Evolutionary conservation across 2,113 vertebrate genomes (phyloP).

Genomic region (Lasiurus borealis): DNA sequence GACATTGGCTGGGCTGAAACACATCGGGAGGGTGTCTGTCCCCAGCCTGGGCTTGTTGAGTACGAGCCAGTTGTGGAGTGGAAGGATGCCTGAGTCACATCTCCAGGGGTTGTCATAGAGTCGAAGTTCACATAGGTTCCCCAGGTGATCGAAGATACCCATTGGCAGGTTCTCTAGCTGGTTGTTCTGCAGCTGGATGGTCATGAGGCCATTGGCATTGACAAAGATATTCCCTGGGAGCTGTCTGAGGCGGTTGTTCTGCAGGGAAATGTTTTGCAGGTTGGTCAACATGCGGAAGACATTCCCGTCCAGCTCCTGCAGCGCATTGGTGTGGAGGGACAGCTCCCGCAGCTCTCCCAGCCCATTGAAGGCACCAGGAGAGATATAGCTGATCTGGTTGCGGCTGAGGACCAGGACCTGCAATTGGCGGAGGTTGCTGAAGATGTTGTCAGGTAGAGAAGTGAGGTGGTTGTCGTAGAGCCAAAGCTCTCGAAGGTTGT

Average conservation of each 20-base stretch:
- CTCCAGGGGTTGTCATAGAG: constrained; percentile 95
- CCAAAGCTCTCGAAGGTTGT: constrained; percentile 91
- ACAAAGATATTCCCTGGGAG: constrained; percentile 89
- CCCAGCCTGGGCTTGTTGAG: constrained; percentile 86
- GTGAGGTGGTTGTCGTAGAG: constrained; percentile 94
- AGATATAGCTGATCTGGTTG: constrained; percentile 90
- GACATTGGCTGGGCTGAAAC: constrained; percentile 87
- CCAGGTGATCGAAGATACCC: constrained; percentile 88
- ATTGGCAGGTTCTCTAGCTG: constrained; percentile 89
- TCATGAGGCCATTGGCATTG: constrained; percentile 83
- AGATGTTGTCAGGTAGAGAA: constrained; percentile 87
- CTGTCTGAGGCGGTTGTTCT: constrained; percentile 90
- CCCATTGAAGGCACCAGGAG: constrained; percentile 88
- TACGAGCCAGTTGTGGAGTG: constrained; percentile 91
- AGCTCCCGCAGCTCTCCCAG: constrained; percentile 90
- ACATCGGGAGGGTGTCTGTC: constrained; percentile 84
- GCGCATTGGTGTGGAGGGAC: constrained; percentile 92
- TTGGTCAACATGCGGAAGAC: constrained; percentile 87
- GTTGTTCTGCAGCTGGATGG: constrained; percentile 92
- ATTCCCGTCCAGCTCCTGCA: constrained; percentile 86
- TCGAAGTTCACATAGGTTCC: constrained; percentile 85
- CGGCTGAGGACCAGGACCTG: constrained; percentile 92
- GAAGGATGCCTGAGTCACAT: constrained; percentile 91
- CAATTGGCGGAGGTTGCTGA: constrained; percentile 91
- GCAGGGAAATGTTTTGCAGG: constrained; percentile 93